Conservation (phyloP, 2,888 invertebrate genomes). For the Pseudococcus longispinus region DNA sequence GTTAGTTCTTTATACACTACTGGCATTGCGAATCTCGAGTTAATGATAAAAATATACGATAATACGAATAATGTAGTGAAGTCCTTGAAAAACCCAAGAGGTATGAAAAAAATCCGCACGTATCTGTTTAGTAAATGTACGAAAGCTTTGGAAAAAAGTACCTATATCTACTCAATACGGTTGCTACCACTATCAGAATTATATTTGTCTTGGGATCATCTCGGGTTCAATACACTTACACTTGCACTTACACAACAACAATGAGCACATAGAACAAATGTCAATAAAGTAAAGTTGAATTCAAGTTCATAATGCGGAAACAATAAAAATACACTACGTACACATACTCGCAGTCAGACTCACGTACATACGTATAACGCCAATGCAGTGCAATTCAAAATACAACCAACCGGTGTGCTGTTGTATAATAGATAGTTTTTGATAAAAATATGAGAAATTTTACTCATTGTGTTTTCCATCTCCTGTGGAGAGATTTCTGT, state of each 20-base stretch:
- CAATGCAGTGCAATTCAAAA: constrained; percentile 2
- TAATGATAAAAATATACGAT: background rate
- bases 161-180: background rate
- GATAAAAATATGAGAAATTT: constrained; percentile 27
- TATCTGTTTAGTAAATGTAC: background rate
- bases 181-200: background rate
- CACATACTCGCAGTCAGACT: too few species aligned
- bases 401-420: background rate
- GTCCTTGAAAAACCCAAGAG: background rate
- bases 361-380: background rate
- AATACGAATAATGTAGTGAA: background rate
- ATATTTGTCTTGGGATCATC: constrained; percentile 16
- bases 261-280: background rate
- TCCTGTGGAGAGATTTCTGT: background rate
- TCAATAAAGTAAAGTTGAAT: background rate
- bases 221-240: constrained; percentile 5
- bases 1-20: background rate
- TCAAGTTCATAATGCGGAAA: constrained; percentile 28
- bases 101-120: background rate
- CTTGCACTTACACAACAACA: background rate
- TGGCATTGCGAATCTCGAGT: background rate
- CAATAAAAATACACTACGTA: background rate
- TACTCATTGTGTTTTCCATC: background rate
- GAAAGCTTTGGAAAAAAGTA: background rate
- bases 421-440: background rate